Evolutionary conservation across 2,888 invertebrate genomes (phyloP), one percentile per base, ranked within the genome.

Genomic region (Drosophila melanosoma): DNA sequence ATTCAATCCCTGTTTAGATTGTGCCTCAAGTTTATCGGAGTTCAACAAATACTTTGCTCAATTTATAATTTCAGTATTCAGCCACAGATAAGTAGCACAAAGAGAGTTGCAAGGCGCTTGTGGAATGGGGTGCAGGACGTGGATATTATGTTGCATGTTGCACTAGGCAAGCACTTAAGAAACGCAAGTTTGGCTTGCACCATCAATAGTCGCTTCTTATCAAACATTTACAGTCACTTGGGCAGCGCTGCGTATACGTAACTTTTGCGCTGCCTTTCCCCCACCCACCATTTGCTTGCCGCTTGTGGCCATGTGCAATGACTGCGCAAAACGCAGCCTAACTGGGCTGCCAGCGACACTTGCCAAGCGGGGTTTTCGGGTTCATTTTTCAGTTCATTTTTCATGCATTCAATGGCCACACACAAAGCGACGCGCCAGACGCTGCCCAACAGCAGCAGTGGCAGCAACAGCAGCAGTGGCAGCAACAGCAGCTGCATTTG

Each of bases 311-410:
- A 62, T 57, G 69, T 52, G 69, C 81, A 69, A 74, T 90, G 85
- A 85, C 87, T 77, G 75, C 77, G 89, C 90, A 71, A 74, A 87
- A 87, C 65, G 86, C 81, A 75, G 90, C 88, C 90, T 87, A 87
- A 89, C 74, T 79, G 75, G 81, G 72, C 89, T 80, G 89, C 69
- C 71, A 90, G 70, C 82, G 82, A 80, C 80, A 80, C 76, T 79
- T 79, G 71, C 69, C 79, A 68, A 77, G 68, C 89, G 75, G 72
- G 75, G 72, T 69, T 76, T 81, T 59, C 49, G 65, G 68, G 36
- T 38, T 76, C 79, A 23, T 45, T 45, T 23, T 45, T 45, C 56
- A 89, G 85, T 84, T 84, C 89, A 84, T 84, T 84, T 84, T 86
- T 86, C 85, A 86, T 86, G 85, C 88, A 89, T 86, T 90, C 83